These are phyloP conservation scores for Cephonodes hylas DNA, from an alignment of 2,888 invertebrate genomes.

Conservation along the genomic window DNA sequence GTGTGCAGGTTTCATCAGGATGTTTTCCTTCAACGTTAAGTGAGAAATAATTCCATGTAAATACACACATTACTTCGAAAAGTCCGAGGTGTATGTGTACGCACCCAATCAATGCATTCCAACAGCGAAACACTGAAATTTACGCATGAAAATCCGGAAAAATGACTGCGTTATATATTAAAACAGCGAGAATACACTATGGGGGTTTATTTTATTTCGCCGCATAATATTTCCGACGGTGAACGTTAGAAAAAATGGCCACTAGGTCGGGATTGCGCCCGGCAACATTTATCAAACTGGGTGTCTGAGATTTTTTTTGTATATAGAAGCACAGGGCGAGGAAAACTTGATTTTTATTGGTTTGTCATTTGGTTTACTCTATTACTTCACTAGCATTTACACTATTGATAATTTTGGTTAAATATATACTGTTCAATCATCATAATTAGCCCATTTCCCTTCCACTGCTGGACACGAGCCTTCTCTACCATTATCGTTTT, in stretches of 20 bases:
- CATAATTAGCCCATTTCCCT: no score
- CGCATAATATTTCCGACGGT: slow-evolving; percentile 27
- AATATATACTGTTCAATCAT: no score
- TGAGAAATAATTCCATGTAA: no score
- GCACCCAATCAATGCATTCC: no score
- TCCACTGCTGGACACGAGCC: no score
- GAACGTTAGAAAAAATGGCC: slow-evolving; percentile 28
- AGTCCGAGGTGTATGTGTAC: no score
- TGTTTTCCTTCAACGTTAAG: no score
- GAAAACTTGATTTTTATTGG: neutral
- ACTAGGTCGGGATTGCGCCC: slow-evolving; percentile 25
- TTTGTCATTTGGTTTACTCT: neutral
- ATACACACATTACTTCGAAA: no score
- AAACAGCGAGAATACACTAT: slow-evolving; percentile 2
- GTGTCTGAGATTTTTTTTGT: slow-evolving; percentile 9
- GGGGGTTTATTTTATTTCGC: slow-evolving; percentile 21
- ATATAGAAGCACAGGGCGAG: neutral
- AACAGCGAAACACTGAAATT: neutral
- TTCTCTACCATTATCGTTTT: no score
- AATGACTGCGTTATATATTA: slow-evolving; percentile 12
- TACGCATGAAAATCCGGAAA: slow-evolving; percentile 1
- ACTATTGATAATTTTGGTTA: neutral
- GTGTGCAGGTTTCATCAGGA: no score
- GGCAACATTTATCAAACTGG: slow-evolving; percentile 33
- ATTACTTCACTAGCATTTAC: neutral